Base-by-base conservation (phyloP, 2,888 invertebrate genomes). In the Eretmocerus hayati region DNA sequence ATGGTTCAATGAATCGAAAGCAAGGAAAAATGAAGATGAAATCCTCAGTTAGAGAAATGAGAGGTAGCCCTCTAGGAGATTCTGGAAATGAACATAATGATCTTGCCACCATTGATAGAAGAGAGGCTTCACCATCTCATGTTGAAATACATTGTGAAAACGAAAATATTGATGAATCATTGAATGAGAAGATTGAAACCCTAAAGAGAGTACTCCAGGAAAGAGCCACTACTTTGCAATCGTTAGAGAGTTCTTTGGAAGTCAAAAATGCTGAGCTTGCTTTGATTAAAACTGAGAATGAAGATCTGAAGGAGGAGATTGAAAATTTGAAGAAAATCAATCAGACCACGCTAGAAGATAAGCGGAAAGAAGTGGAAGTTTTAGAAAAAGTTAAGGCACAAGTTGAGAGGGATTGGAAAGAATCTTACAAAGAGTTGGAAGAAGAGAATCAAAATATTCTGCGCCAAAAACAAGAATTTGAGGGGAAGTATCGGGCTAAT, bases 121-220 rank as follows among this genome's bases (percentile, higher is more conserved):
- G 26, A 37, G 13, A 5, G 26, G 13, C 30, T 30, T 30, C 30
- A 30, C n/a, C n/a, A n/a, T n/a, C n/a, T n/a, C n/a, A n/a, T n/a
- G n/a, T n/a, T n/a, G n/a, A n/a, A n/a, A n/a, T n/a, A n/a, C n/a
- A n/a, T n/a, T n/a, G n/a, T 39, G 23, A 15, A 11, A 37, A 9
- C 18, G 18, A 31, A 22, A 16, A 15, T 15, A 40, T 46, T 22
- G 21, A 21, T 13, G 40, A 16, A 8, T 49, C 53, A 20, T 26
- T 47, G 11, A 51, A 48, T 21, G 44, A 43, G 11, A 63, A 60
- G 43, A 59, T 64, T 35, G 50, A 52, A n/a, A 62, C 59, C 36
- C 40, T 66, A 13, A 61, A 64, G 56, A 20, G 52, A 23, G 61
- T 66, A 39, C 52, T 66, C 35, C 58, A 61, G 11, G 66, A 67